phyloP scores from a whole-genome alignment of 1,140 invertebrate genomes.

The Bursaphelenchus mucronatus region DNA sequence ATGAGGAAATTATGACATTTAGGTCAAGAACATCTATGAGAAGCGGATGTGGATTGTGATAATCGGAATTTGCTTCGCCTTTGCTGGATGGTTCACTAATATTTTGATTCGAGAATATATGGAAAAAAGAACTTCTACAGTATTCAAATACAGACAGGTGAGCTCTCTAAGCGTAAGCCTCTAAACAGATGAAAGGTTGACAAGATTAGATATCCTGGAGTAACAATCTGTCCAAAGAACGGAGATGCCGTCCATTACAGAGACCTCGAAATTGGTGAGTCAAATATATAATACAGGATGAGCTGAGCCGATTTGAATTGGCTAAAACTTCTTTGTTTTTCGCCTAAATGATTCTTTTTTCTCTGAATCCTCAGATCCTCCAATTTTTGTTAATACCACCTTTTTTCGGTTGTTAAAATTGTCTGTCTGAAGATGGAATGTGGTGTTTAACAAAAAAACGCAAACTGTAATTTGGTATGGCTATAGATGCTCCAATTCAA shows the following conservation, averaged over 20 bases:
- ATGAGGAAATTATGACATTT: constrained; percentile 14
- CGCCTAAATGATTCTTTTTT: too few species aligned
- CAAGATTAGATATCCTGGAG: constrained; percentile 22
- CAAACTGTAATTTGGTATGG: too few species aligned
- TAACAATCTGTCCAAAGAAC: constrained; percentile 41
- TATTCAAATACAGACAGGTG: constrained; percentile 26
- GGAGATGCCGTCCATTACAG: constrained; percentile 31
- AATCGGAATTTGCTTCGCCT: constrained; percentile 23
- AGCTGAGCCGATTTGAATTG: too few species aligned
- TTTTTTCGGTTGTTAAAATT: too few species aligned
- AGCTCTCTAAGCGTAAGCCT: background rate
- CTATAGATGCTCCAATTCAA: too few species aligned
- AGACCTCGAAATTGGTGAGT: too few species aligned
- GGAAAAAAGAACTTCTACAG: constrained; percentile 26
- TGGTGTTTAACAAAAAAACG: too few species aligned
- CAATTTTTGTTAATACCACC: too few species aligned
- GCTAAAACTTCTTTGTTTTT: too few species aligned
- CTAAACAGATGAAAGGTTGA: background rate
- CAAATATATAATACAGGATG: too few species aligned
- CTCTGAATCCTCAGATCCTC: too few species aligned
- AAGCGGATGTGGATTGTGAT: constrained; percentile 19
- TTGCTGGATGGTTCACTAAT: constrained; percentile 22
- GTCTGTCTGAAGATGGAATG: too few species aligned
- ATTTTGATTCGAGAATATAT: constrained; percentile 32
- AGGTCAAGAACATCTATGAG: constrained; percentile 19